phyloP scores from a whole-genome alignment of 2,113 vertebrate species.

The Tenrec ecaudatus region DNA sequence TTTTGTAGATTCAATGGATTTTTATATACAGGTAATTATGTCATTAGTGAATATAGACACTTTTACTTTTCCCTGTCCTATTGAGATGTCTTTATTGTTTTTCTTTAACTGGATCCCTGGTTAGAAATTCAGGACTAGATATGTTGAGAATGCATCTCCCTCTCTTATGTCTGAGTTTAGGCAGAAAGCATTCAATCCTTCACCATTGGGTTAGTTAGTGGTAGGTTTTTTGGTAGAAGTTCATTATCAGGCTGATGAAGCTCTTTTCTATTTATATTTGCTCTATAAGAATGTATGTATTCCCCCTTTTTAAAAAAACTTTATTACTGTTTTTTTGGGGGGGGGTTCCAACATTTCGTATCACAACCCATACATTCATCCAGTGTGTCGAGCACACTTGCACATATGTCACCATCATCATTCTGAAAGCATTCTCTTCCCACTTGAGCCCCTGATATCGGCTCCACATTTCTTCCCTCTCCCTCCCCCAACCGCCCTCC shows the following conservation, averaged over 20 bases:
- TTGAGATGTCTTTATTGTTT: not conserved
- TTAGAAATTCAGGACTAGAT: not conserved
- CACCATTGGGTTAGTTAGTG: not conserved
- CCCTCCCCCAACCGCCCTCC: no score
- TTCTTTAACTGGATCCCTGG: conserved; percentile 14
- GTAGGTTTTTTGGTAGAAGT: not conserved
- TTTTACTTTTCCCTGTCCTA: conserved; percentile 36
- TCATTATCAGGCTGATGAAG: conserved; percentile 19
- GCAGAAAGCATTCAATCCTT: conserved; percentile 28
- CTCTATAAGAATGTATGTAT: conserved; percentile 14
- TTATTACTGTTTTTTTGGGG: no score
- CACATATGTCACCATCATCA: no score
- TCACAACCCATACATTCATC: no score
- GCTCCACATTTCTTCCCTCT: no score
- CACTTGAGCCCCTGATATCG: no score
- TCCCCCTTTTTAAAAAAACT: no score
- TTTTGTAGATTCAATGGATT: not conserved
- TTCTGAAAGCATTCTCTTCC: no score
- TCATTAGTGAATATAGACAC: not conserved
- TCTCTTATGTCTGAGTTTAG: conserved; percentile 33
- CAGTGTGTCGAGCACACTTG: no score
- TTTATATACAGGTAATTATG: not conserved
- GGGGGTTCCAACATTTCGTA: no score
- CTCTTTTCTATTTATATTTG: not conserved
- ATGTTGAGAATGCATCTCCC: not conserved